Base-by-base conservation (phyloP, 2,888 invertebrate genomes). In the Trilocha varians region DNA sequence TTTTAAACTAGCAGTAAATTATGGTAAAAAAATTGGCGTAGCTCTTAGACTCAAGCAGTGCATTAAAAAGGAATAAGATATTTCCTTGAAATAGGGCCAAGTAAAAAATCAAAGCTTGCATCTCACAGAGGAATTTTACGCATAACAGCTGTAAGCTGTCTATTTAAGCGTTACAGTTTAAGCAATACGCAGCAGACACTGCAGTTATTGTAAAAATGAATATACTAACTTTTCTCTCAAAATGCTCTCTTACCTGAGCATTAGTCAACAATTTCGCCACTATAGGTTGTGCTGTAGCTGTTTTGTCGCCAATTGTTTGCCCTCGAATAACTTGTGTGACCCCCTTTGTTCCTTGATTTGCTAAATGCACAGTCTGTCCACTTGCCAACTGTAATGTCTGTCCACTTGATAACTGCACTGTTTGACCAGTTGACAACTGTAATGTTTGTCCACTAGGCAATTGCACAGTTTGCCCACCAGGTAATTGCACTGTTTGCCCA, bases 231-330 rank as follows among this genome's bases (percentile, higher is more conserved):
- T 36, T 15, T 5, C 14, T 14, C 2, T 36, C 4, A 13, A 11
- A 36, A 5, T 15, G 16, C 13, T 9, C 14, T 15, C 8, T 68
- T 71, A 89, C 89, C 82, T 89, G 89, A 36, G 92, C 89, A 65
- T 91, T 92, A 5, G 93, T 91, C 16, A 93, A 75, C 13, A 93
- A 88, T 68, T 93, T 92, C 0, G 93, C 92, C 33, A 93, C 88
- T 17, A 92, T 88, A 3, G 90, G 90, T 60, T 85, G 88, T 58
- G 63, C 54, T 3, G 49, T 38, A 5, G 47, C 25, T n/a, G 71
- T 32, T 52, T 83, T 86, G 13, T 85, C 87, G 1, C 62, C 66
- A 8, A 66, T 50, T 13, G 64, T 53, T 52, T 72, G 83, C 49
- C 55, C 71, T 46, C 71, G 76, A 17, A 78, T 83, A n/a, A 78